Evolutionary conservation across 2,888 invertebrate species (phyloP).

Genomic region (Drosophila parthenogenetica): DNA sequence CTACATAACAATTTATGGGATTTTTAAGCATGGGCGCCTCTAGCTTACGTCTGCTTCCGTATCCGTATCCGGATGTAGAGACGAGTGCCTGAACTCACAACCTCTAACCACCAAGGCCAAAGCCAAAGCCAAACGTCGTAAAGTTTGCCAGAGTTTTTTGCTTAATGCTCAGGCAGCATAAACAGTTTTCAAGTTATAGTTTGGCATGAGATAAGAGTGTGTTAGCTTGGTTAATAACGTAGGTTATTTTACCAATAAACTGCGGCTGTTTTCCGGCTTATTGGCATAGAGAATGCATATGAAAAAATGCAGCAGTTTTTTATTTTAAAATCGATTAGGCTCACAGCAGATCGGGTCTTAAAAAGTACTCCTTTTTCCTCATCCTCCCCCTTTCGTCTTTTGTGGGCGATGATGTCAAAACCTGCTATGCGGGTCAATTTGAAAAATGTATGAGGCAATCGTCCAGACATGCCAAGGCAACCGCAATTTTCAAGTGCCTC

Average conservation of each 20-base stretch:
- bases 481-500: slow-evolving; percentile 23
- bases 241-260: slow-evolving; percentile 3
- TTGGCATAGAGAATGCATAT: slow-evolving; percentile 18
- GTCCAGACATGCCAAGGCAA: slow-evolving; percentile 58
- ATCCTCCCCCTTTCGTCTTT: not conserved
- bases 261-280: slow-evolving; percentile 20
- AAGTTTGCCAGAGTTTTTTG: slow-evolving; percentile 65
- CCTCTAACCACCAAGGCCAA: slow-evolving; percentile 40
- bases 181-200: slow-evolving; percentile 30
- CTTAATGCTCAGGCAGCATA: slow-evolving; percentile 57
- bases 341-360: not conserved
- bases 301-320: not conserved
- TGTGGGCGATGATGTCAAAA: slow-evolving; percentile 67
- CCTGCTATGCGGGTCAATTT: slow-evolving; percentile 74
- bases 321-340: not conserved
- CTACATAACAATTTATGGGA: slow-evolving; percentile 64
- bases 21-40: slow-evolving; percentile 63
- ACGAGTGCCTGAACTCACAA: slow-evolving; percentile 12
- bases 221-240: slow-evolving; percentile 2
- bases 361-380: not conserved
- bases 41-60: slow-evolving; percentile 45
- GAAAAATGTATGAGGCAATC: slow-evolving; percentile 65
- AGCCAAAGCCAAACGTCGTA: slow-evolving; percentile 51
- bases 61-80: slow-evolving; percentile 17
- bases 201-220: slow-evolving; percentile 5